Base-by-base conservation (phyloP, 2,797 vertebrate genomes). In the Synanceia verrucosa region DNA sequence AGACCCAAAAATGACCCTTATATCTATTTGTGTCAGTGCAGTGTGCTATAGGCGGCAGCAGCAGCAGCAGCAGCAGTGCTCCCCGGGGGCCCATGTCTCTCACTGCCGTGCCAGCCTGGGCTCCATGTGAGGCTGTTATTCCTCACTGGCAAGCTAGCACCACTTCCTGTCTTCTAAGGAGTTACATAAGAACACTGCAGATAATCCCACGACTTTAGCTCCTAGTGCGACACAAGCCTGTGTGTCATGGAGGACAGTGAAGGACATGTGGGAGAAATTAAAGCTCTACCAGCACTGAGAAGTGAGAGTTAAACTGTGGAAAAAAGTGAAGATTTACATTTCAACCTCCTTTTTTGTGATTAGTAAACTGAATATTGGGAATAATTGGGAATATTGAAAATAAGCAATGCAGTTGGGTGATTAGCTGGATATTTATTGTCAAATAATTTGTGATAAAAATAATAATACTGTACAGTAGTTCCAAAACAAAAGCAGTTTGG, bases 181-280 rank as follows among this genome's bases (percentile, higher is more conserved):
- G 79, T 93, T 91, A 86, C 73, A 48, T 90, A 90, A 92, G 65
- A 76, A 68, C 24, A 57, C 84, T 78, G 86, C 89, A 74, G 85
- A 64, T 92, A 85, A 92, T 88, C 86, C 79, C 71, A 51, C 37
- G 6, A 74, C 71, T 81, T 79, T 19, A 86, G 74, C 48, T 76
- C 64, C 24, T 24, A 69, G 67, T 67, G 76, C 50, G 52, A 72
- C 77, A 60, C 41, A 61, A 55, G 66, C 33, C 37, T 65, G 19
- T 43, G 56, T 37, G 39, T 18, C n/a, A 16, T 52, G 71, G 69
- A 88, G 86, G 85, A 83, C 81, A 63, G 76, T 21, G 76, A 90
- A 86, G 82, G 84, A 77, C 79, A 76, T 18, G 29, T 55, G 52
- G 37, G 11, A 57, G 58, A 65, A 70, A 76, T 64, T 37, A 77